These are phyloP conservation scores for Ptychoptera contaminata DNA, from an alignment of 2,888 invertebrate genomes.

Conservation along the genomic window DNA sequence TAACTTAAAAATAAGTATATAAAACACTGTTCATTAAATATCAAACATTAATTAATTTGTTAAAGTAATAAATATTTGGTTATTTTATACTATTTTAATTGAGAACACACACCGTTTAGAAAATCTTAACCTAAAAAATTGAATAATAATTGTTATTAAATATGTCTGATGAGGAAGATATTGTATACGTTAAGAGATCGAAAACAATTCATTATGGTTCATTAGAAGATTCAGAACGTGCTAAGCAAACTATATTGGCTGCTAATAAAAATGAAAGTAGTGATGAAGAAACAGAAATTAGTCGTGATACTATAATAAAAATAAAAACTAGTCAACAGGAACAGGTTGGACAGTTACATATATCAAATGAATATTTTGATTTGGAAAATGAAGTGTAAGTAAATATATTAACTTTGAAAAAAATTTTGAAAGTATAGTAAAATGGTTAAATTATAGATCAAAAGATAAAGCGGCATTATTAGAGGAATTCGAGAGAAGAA, in stretches of 20 bases:
- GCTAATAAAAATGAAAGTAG: slow-evolving; percentile 45
- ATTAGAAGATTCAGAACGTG: slow-evolving; percentile 68
- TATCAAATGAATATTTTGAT: slow-evolving; percentile 32
- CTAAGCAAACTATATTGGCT: slow-evolving; percentile 36
- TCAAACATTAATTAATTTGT: too few relatives aligned
- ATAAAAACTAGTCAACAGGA: slow-evolving; percentile 16
- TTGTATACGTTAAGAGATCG: slow-evolving; percentile 53
- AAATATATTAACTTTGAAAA: background rate
- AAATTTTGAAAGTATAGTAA: background rate
- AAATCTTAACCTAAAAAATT: background rate
- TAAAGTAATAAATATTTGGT: too few relatives aligned
- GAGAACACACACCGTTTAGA: too few relatives aligned
- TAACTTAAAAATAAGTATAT: too few relatives aligned
- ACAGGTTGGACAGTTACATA: slow-evolving; percentile 25
- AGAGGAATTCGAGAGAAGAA: slow-evolving; percentile 89
- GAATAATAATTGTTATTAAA: background rate
- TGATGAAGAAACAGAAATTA: slow-evolving; percentile 36
- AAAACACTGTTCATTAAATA: too few relatives aligned
- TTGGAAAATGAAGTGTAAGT: slow-evolving; percentile 25
- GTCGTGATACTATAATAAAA: slow-evolving; percentile 39
- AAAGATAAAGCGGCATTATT: slow-evolving; percentile 80
- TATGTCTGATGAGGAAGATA: slow-evolving; percentile 71
- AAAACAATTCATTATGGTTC: slow-evolving; percentile 81
- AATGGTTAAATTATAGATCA: slow-evolving; percentile 35
- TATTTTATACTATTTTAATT: too few relatives aligned